A percentile compares a stretch with the other conserved stretches of the same genome.
These are phyloP conservation scores for Protobothrops mucrosquamatus DNA, from an alignment of 2,113 vertebrate genomes.

Conservation along the genomic window DNA sequence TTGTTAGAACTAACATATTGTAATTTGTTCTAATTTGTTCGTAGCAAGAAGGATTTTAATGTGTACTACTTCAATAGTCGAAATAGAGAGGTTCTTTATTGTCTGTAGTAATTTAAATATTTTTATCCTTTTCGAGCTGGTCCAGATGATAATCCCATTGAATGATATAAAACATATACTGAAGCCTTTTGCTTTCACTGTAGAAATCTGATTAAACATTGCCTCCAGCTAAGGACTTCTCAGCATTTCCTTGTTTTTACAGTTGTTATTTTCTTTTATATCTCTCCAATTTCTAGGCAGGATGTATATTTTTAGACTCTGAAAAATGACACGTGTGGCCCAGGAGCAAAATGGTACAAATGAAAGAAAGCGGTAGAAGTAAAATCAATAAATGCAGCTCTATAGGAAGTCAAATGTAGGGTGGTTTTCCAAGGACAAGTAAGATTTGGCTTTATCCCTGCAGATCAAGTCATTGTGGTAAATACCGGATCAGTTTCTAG, in stretches of 20 bases:
- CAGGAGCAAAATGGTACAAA: not conserved
- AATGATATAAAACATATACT: not conserved
- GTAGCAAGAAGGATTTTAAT: no score
- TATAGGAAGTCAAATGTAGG: not conserved
- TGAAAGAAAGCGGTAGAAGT: not conserved
- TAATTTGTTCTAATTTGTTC: no score
- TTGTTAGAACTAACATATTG: no score
- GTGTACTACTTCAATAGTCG: no score
- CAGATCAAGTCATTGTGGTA: not conserved
- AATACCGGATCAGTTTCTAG: not conserved
- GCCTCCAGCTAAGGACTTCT: not conserved
- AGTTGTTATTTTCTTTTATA: not conserved
- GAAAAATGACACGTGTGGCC: not conserved
- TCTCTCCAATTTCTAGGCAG: not conserved
- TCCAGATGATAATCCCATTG: not conserved
- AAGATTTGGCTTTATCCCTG: not conserved
- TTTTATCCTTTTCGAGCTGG: no score
- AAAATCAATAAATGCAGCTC: conserved; percentile 16
- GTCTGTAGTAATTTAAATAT: no score
- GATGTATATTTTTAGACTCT: conserved; percentile 9
- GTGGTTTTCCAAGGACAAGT: conserved; percentile 8
- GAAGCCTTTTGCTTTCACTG: not conserved
- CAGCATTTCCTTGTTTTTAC: not conserved
- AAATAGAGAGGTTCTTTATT: no score
- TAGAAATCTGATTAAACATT: not conserved